phyloP scores from a whole-genome alignment of 1,140 invertebrate species.

The Cepaea nemoralis region DNA sequence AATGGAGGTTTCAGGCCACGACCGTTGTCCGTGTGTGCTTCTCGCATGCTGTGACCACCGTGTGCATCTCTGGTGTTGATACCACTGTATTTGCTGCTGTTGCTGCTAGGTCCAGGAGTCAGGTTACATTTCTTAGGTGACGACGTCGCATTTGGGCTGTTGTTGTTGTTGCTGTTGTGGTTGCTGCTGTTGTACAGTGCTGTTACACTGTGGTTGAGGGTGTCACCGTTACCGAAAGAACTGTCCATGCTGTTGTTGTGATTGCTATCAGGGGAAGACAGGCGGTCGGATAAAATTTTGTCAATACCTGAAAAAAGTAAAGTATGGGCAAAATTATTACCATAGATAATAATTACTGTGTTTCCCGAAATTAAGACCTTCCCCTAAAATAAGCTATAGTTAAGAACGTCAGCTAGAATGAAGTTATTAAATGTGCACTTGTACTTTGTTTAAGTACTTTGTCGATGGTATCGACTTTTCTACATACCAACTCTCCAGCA shows the following conservation, averaged over 20 bases:
- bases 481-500: too few species aligned
- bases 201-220: background rate
- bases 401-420: too few species aligned
- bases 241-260: constrained; percentile 27
- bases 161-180: background rate
- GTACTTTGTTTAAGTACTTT: too few species aligned
- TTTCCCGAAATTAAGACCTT: too few species aligned
- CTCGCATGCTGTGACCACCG: too few species aligned
- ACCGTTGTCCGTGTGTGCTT: background rate
- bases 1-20: constrained; percentile 38
- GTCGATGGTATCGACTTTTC: too few species aligned
- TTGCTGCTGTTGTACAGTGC: background rate
- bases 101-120: background rate
- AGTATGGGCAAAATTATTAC: too few species aligned
- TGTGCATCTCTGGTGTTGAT: background rate
- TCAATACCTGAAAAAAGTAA: constrained; percentile 56
- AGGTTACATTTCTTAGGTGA: background rate
- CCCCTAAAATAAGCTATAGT: too few species aligned
- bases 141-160: too few species aligned
- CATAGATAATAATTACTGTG: too few species aligned
- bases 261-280: constrained; percentile 3
- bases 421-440: too few species aligned
- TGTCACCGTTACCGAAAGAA: constrained; percentile 4
- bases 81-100: background rate
- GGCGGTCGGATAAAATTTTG: constrained; percentile 54